Evolutionary conservation across 1,140 invertebrate species (phyloP).

Genomic region (Drosophila leontia): DNA sequence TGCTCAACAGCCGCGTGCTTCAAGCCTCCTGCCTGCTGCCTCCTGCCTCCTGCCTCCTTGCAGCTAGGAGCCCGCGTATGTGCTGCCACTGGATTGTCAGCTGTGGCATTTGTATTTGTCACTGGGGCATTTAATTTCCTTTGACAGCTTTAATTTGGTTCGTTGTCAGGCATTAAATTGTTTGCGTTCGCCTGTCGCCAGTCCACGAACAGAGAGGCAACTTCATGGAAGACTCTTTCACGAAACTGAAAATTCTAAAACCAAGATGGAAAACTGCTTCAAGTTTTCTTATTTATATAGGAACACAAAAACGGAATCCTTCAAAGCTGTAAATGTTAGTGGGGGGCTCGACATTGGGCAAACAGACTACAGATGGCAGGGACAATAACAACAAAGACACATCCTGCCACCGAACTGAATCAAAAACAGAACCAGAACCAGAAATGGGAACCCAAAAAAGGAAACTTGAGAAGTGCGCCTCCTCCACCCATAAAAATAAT

Average conservation of each 20-base stretch:
- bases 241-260: too few relatives aligned
- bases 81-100: constrained; percentile 26
- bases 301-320: constrained; percentile 21
- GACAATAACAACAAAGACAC: constrained; percentile 14
- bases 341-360: constrained; percentile 17
- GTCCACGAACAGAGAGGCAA: background rate
- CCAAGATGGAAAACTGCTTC: constrained; percentile 6
- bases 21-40: background rate
- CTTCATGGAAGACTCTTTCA: constrained; percentile 12
- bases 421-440: constrained; percentile 9
- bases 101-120: constrained; percentile 62
- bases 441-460: constrained; percentile 9
- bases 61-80: constrained; percentile 15
- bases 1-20: constrained; percentile 14
- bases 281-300: constrained; percentile 32
- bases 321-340: constrained; percentile 19
- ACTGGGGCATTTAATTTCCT: constrained; percentile 68
- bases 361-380: constrained; percentile 37
- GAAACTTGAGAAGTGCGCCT: constrained; percentile 20
- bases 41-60: background rate
- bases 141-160: constrained; percentile 64
- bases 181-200: constrained; percentile 16
- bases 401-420: background rate
- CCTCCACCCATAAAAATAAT: constrained; percentile 39
- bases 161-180: constrained; percentile 57